Conservation (phyloP, 1,140 invertebrate species). For the Pygmarrhopalites habei region DNA sequence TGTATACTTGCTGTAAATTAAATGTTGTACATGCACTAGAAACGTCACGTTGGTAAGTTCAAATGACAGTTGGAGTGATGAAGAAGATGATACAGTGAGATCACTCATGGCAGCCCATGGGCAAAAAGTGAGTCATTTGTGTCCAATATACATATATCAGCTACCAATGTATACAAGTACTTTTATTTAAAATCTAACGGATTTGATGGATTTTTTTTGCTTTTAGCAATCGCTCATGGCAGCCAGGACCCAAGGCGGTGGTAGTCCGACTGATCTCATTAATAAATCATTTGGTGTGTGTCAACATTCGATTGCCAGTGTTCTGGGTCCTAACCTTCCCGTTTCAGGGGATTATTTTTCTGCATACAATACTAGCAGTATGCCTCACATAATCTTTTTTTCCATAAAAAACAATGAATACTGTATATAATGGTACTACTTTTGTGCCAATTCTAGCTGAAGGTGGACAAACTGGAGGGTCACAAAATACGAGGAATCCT, state of each 20-base stretch:
- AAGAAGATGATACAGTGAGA: conserved; percentile 57
- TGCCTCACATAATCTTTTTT: neutral
- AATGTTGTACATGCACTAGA: conserved; percentile 43
- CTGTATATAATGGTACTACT: no score
- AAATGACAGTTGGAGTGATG: conserved; percentile 42
- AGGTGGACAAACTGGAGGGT: conserved; percentile 57
- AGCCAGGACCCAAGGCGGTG: no score
- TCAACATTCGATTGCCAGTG: conserved; percentile 59
- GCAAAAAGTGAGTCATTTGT: conserved; percentile 59
- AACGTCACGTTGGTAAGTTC: conserved; percentile 42
- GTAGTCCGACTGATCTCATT: conserved; percentile 54
- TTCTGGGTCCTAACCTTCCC: conserved; percentile 61
- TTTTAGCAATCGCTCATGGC: no score
- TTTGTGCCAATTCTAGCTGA: conserved; percentile 52
- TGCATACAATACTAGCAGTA: conserved; percentile 51
- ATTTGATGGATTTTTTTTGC: no score
- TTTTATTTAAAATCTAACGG: no score
- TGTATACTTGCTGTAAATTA: conserved; percentile 15
- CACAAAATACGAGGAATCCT: conserved; percentile 51
- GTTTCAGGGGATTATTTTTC: conserved; percentile 70
- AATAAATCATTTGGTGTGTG: conserved; percentile 55
- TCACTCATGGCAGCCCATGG: conserved; percentile 67
- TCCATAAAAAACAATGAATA: conserved; percentile 1
- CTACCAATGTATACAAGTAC: no score
- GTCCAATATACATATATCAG: conserved; percentile 43